phyloP scores from a whole-genome alignment of 2,888 invertebrate species.

The Cheilosia urbana region DNA sequence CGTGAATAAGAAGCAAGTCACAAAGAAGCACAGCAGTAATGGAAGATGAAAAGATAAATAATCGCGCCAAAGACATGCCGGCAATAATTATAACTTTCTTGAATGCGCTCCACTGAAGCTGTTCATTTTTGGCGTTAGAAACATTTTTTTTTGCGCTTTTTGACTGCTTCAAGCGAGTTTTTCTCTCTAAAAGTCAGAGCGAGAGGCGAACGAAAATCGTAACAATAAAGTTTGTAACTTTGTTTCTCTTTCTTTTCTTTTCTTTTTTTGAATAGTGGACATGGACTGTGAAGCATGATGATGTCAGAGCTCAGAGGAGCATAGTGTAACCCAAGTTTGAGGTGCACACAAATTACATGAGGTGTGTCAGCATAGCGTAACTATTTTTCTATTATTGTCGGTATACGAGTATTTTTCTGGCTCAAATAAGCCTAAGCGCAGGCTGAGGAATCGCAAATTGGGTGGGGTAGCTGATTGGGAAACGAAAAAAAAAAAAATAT shows the following conservation, averaged over 20 bases:
- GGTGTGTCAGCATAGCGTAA: constrained; percentile 38
- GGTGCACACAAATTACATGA: constrained; percentile 54
- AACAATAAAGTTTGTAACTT: constrained; percentile 55
- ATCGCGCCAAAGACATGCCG: constrained; percentile 11
- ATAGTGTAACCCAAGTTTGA: constrained; percentile 29
- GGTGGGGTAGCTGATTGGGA: background rate
- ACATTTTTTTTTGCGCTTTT: constrained; percentile 54
- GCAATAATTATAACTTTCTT: constrained; percentile 70
- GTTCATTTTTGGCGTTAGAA: constrained; percentile 35
- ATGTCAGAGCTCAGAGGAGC: constrained; percentile 70
- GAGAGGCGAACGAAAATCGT: constrained; percentile 13
- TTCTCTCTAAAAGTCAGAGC: constrained; percentile 10
- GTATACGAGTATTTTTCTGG: background rate
- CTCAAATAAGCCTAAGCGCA: background rate
- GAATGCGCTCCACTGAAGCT: constrained; percentile 66
- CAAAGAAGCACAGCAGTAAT: constrained; percentile 5
- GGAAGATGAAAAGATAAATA: constrained; percentile 67
- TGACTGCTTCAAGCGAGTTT: constrained; percentile 57
- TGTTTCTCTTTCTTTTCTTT: too few relatives aligned
- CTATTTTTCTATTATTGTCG: background rate
- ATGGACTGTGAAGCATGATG: constrained; percentile 67
- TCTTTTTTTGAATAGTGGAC: constrained; percentile 37
- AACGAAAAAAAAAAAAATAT: background rate
- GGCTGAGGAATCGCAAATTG: constrained; percentile 3
- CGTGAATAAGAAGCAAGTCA: background rate